These are phyloP conservation scores for Actias luna DNA, from an alignment of 2,888 invertebrate species.

Conservation along the genomic window DNA sequence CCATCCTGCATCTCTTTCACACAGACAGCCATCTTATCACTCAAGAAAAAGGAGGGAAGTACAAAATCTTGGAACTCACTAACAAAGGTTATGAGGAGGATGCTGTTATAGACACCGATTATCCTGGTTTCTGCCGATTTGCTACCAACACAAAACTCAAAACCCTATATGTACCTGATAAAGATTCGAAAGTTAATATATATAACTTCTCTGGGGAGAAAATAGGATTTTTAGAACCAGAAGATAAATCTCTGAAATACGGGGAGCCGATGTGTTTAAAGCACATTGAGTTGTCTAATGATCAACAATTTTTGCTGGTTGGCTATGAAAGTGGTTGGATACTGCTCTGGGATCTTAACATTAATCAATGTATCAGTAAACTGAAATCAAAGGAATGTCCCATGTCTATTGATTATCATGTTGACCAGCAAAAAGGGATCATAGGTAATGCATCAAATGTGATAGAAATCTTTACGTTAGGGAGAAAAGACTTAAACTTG, in stretches of 20 bases:
- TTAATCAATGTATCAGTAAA: constrained; percentile 80
- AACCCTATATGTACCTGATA: constrained; percentile 85
- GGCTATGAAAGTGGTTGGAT: constrained; percentile 89
- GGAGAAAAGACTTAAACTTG: constrained; percentile 77
- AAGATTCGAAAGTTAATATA: constrained; percentile 77
- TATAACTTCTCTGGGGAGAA: constrained; percentile 76
- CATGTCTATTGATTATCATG: constrained; percentile 87
- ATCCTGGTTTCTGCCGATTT: constrained; percentile 87
- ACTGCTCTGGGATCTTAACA: constrained; percentile 86
- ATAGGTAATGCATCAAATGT: constrained; percentile 84
- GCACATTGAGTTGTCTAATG: constrained; percentile 71
- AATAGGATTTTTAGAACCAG: constrained; percentile 62
- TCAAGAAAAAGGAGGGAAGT: constrained; percentile 87
- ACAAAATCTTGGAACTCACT: constrained; percentile 85
- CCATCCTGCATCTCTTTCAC: constrained; percentile 84
- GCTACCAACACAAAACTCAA: constrained; percentile 82
- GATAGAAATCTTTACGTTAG: constrained; percentile 83
- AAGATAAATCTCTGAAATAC: constrained; percentile 60
- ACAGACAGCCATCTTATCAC: constrained; percentile 84
- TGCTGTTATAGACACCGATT: constrained; percentile 81
- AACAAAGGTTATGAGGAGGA: constrained; percentile 83
- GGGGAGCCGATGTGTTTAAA: constrained; percentile 86
- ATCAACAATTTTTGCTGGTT: constrained; percentile 82
- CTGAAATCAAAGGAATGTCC: constrained; percentile 84
- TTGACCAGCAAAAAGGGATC: constrained; percentile 84